A percentile compares a stretch with the other conserved stretches of the same genome.
phyloP scores from a whole-genome alignment of 2,888 invertebrate species.

The Plemyria rubiginata region DNA sequence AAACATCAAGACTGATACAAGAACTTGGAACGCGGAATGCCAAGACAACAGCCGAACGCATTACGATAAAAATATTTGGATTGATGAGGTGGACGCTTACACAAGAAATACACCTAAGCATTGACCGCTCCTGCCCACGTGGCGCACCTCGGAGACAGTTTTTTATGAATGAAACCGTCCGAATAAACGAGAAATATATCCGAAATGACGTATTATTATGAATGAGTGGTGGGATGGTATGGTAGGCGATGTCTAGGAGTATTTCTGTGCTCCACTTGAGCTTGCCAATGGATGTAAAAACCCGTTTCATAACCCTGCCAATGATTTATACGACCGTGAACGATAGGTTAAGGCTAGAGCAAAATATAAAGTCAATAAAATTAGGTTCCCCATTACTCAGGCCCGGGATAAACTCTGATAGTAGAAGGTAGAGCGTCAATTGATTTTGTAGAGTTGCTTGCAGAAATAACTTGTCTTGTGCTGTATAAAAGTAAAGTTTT shows the following conservation, averaged over 20 bases:
- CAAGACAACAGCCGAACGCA: constrained; percentile 19
- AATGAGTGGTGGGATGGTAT: constrained; percentile 65
- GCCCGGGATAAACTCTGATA: neutral
- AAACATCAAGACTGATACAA: constrained; percentile 27
- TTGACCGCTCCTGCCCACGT: constrained; percentile 42
- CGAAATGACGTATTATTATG: constrained; percentile 70
- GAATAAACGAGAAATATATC: constrained; percentile 54
- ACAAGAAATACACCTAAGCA: constrained; percentile 68
- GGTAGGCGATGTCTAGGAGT: constrained; percentile 74
- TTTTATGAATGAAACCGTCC: constrained; percentile 58
- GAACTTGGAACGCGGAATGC: constrained; percentile 21
- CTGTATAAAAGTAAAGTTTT: no score
- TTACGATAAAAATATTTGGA: constrained; percentile 26
- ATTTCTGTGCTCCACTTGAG: constrained; percentile 79
- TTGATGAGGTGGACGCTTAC: constrained; percentile 43
- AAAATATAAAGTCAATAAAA: constrained; percentile 11
- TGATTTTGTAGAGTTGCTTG: no score
- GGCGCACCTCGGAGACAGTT: constrained; percentile 43
- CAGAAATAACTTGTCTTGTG: no score
- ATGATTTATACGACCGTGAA: constrained; percentile 72
- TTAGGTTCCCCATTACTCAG: no score
- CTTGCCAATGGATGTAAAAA: constrained; percentile 77
- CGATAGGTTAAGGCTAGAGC: constrained; percentile 54
- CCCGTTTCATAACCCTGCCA: constrained; percentile 71
- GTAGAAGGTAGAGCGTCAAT: no score